Evolutionary conservation across 2,113 vertebrate genomes (phyloP).

Genomic region (Amphiprion percula): DNA sequence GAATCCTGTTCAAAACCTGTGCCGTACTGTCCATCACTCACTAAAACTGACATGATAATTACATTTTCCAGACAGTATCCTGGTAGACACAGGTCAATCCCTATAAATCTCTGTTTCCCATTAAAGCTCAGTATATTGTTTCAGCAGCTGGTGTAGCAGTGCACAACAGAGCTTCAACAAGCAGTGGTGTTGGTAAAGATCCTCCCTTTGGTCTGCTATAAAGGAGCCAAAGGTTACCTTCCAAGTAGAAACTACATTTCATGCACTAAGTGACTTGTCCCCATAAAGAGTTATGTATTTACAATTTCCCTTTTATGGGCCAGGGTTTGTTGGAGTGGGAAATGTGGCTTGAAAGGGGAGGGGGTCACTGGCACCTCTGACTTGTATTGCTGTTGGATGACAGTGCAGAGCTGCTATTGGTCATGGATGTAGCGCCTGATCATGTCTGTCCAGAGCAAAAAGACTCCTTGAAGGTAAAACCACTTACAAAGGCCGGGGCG

Average conservation of each 20-base stretch:
- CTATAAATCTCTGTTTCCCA: neutral
- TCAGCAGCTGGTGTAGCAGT: neutral
- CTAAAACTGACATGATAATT: neutral
- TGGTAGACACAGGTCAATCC: neutral
- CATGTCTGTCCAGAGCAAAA: constrained; percentile 47
- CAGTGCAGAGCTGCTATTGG: constrained; percentile 43
- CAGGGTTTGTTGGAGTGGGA: constrained; percentile 22
- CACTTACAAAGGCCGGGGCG: constrained; percentile 53
- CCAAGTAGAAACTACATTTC: constrained; percentile 44
- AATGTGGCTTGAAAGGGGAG: constrained; percentile 52
- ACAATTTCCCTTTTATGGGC: constrained; percentile 46
- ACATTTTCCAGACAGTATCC: neutral
- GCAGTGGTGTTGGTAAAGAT: constrained; percentile 4
- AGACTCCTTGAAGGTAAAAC: constrained; percentile 71
- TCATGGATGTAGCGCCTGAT: constrained; percentile 52
- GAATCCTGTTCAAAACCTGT: neutral
- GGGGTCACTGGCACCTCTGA: constrained; percentile 23
- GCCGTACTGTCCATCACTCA: neutral
- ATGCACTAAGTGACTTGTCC: constrained; percentile 51
- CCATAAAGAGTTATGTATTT: constrained; percentile 66
- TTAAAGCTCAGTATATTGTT: neutral
- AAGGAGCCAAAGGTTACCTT: constrained; percentile 36
- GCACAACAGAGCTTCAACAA: constrained; percentile 5
- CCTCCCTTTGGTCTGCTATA: constrained; percentile 16
- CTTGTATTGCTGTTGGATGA: constrained; percentile 53